Conservation (phyloP, 2,888 invertebrate species). For the Acanthosepion esculentum region DNA sequence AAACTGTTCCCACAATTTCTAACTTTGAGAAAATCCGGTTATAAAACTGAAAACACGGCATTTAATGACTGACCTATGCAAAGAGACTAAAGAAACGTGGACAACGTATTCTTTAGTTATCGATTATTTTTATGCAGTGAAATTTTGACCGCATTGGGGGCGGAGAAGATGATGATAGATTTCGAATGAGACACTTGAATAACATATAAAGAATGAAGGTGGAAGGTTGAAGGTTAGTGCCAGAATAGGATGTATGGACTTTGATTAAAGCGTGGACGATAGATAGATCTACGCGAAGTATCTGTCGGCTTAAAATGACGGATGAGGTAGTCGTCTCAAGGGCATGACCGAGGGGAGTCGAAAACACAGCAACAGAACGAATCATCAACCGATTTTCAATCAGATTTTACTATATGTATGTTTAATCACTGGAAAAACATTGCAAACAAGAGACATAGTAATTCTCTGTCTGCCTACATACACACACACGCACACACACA, state of each 20-base stretch:
- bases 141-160: background rate
- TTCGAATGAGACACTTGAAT: background rate
- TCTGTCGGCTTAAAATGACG: background rate
- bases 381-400: background rate
- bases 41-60: no score
- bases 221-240: background rate
- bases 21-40: no score
- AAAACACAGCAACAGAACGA: background rate
- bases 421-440: background rate
- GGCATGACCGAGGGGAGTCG: background rate
- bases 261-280: background rate
- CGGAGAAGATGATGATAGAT: background rate
- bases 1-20: no score
- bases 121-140: no score
- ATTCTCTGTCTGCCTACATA: background rate
- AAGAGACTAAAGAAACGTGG: background rate
- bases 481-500: no score
- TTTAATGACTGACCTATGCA: no score
- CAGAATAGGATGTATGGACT: background rate
- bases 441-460: background rate
- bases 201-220: background rate
- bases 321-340: background rate
- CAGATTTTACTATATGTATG: background rate
- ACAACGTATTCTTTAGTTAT: background rate
- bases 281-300: background rate